Percentiles rank a stretch among this genome's conserved stretches.
Evolutionary conservation across 2,797 vertebrate species (phyloP).

Genomic region (Pteronotus mesoamericanus): DNA sequence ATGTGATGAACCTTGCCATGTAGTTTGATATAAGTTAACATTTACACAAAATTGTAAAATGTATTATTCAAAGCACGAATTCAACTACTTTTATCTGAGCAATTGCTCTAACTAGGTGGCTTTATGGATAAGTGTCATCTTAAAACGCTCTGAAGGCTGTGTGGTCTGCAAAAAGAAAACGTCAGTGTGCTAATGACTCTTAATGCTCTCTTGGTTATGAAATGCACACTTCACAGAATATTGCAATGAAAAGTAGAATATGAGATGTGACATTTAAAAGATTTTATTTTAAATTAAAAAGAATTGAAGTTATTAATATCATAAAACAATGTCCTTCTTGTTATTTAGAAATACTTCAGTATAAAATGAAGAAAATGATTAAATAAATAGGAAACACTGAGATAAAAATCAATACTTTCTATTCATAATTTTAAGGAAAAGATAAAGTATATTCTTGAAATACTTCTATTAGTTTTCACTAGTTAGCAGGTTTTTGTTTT

Average conservation of each 20-base stretch:
- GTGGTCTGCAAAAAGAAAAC: no score
- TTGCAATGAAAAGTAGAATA: neutral
- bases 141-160: neutral
- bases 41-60: neutral
- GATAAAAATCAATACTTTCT: neutral
- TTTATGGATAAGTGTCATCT: neutral
- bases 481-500: neutral
- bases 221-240: neutral
- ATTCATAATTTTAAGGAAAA: neutral
- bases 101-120: neutral
- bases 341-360: slow-evolving; percentile 16
- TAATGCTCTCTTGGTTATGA: neutral
- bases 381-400: neutral
- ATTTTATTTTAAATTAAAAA: neutral
- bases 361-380: neutral
- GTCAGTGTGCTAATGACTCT: neutral
- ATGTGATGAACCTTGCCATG: neutral
- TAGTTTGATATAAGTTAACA: neutral
- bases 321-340: neutral
- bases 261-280: neutral
- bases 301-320: neutral
- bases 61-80: neutral
- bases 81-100: neutral
- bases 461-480: neutral
- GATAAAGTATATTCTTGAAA: neutral